A percentile compares a stretch with the other conserved stretches of the same genome.
Conservation (phyloP, 1,140 invertebrate genomes). For the Polyergus mexicanus region DNA sequence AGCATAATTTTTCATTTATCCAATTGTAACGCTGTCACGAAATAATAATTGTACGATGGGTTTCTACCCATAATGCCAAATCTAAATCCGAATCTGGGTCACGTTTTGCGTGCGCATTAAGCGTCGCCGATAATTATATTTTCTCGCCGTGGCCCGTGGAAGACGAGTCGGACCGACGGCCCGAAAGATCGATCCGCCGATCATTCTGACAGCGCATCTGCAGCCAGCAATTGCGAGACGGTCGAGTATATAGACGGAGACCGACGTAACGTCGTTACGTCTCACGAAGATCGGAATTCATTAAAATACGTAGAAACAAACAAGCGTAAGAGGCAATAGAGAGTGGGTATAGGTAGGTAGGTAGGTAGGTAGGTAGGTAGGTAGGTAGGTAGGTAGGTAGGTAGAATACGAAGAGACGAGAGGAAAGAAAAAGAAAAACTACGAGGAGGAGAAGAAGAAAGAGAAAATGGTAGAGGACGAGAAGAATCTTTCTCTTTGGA, state of each 20-base stretch:
- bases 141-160: background rate
- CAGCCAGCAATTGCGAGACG: conserved; percentile 35
- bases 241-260: background rate
- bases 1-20: conserved; percentile 17
- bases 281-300: conserved; percentile 69
- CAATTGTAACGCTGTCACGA: conserved; percentile 20
- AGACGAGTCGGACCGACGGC: conserved; percentile 14
- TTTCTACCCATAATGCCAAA: conserved; percentile 40
- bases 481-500: conserved; percentile 13
- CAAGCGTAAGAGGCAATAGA: conserved; percentile 63
- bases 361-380: conserved; percentile 3
- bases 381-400: background rate
- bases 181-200: conserved; percentile 5
- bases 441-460: background rate
- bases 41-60: background rate
- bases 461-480: conserved; percentile 13
- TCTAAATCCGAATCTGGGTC: conserved; percentile 57
- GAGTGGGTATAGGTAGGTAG: conserved; percentile 31
- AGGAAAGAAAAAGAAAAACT: conserved; percentile 24
- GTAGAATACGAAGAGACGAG: conserved; percentile 20
- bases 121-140: conserved; percentile 64
- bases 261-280: conserved; percentile 70
- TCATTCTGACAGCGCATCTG: background rate
- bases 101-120: conserved; percentile 50
- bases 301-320: conserved; percentile 78